Percentiles rank a stretch among this genome's conserved stretches.
Conservation (phyloP, 1,140 invertebrate species). For the Plodia interpunctella region DNA sequence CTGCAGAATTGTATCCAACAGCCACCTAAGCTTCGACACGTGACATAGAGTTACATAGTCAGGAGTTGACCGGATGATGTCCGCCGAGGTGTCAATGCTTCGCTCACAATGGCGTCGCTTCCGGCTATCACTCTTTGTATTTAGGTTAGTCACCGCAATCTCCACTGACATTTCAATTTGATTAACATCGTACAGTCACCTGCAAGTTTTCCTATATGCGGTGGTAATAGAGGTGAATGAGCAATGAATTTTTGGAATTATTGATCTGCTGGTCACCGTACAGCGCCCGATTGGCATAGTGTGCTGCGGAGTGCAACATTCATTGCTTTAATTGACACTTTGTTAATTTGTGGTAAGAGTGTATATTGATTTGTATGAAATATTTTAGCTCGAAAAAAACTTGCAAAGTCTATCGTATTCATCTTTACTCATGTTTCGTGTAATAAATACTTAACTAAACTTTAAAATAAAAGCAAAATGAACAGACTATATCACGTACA, state of each 20-base stretch:
- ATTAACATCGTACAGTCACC: slow-evolving; percentile 34
- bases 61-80: slow-evolving; percentile 60
- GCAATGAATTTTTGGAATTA: slow-evolving; percentile 17
- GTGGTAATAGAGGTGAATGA: slow-evolving; percentile 23
- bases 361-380: too few relatives aligned
- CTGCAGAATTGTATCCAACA: too few relatives aligned
- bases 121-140: slow-evolving; percentile 61
- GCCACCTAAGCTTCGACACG: too few relatives aligned
- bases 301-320: too few relatives aligned
- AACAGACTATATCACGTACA: slow-evolving; percentile 6
- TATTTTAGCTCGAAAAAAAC: too few relatives aligned
- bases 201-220: slow-evolving; percentile 17
- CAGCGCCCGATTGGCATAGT: too few relatives aligned
- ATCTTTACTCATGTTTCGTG: too few relatives aligned
- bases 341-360: too few relatives aligned
- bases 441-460: background rate
- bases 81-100: slow-evolving; percentile 71
- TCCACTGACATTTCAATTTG: slow-evolving; percentile 63
- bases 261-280: too few relatives aligned
- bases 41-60: slow-evolving; percentile 19
- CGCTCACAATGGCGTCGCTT: slow-evolving; percentile 66
- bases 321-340: too few relatives aligned
- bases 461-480: background rate
- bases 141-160: slow-evolving; percentile 72
- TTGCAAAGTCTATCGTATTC: too few relatives aligned